Conservation (phyloP, 2,113 vertebrate genomes). For the Alethe castanea region DNA sequence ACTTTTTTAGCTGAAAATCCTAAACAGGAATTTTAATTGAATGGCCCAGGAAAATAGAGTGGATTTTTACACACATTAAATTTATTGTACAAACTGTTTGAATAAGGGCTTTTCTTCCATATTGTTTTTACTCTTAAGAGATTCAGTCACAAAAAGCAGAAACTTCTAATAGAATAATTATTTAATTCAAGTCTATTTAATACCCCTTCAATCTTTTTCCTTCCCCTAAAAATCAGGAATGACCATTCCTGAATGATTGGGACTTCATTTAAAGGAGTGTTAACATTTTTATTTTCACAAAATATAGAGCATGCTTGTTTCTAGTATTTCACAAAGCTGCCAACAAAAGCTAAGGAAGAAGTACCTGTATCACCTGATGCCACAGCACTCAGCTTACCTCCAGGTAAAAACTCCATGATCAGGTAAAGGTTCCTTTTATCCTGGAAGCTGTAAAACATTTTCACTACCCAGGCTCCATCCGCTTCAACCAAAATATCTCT, state of each 20-base stretch:
- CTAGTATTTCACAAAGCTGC: neutral
- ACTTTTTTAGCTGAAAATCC: neutral
- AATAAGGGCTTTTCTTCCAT: neutral
- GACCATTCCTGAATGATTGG: neutral
- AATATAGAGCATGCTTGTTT: neutral
- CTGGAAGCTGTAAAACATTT: slow-evolving; percentile 99
- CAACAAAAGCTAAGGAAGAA: neutral
- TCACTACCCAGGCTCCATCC: slow-evolving; percentile 97
- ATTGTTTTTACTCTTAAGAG: neutral
- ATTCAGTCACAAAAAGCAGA: neutral
- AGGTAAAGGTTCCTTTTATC: slow-evolving; percentile 98
- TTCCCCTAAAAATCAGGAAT: neutral
- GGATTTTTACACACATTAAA: neutral
- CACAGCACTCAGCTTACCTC: slow-evolving; percentile 76
- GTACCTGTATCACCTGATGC: neutral
- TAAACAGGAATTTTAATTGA: neutral
- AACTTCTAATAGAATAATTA: neutral
- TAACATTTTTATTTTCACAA: neutral
- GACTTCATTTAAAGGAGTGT: neutral
- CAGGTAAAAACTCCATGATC: slow-evolving; percentile 98
- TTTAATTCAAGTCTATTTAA: neutral
- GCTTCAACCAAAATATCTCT: slow-evolving; percentile 97
- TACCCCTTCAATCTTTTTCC: neutral
- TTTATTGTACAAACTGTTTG: neutral
- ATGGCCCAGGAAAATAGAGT: neutral